phyloP scores from a whole-genome alignment of 2,797 vertebrate species.

The Sebastolobus alascanus region DNA sequence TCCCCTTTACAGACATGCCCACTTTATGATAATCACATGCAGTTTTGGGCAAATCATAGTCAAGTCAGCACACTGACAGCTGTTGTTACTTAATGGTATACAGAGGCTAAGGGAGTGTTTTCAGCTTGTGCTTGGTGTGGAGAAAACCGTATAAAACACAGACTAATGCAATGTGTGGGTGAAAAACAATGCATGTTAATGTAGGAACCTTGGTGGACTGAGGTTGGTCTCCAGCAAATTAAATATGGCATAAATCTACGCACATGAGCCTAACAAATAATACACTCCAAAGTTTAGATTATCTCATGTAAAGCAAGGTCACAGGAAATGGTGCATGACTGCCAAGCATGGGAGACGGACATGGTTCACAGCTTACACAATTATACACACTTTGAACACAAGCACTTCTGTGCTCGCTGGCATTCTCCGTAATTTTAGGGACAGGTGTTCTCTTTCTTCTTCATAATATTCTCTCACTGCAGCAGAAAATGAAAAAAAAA shows the following conservation, averaged over 20 bases:
- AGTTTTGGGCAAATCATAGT: no score
- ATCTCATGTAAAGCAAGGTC: slow-evolving; percentile 49
- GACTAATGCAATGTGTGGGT: neutral
- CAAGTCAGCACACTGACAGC: no score
- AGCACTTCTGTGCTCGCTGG: slow-evolving; percentile 39
- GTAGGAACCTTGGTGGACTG: neutral
- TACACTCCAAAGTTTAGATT: neutral
- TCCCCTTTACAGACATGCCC: no score
- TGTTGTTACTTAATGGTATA: no score
- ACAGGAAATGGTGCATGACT: slow-evolving; percentile 47
- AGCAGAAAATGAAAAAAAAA: slow-evolving; percentile 24
- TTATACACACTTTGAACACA: slow-evolving; percentile 57
- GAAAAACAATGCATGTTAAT: neutral
- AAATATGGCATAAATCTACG: neutral
- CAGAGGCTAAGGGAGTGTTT: no score
- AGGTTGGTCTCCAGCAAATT: neutral
- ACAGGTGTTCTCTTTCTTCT: slow-evolving; percentile 60
- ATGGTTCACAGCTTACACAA: slow-evolving; percentile 52
- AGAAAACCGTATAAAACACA: slow-evolving; percentile 2
- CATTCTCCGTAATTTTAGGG: slow-evolving; percentile 44
- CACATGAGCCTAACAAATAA: neutral
- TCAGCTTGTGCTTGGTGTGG: no score
- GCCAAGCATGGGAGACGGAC: slow-evolving; percentile 42
- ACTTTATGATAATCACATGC: no score
- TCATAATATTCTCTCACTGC: slow-evolving; percentile 34